Conservation (phyloP, 1,140 invertebrate species). For the Caenorhabditis inopinata region DNA sequence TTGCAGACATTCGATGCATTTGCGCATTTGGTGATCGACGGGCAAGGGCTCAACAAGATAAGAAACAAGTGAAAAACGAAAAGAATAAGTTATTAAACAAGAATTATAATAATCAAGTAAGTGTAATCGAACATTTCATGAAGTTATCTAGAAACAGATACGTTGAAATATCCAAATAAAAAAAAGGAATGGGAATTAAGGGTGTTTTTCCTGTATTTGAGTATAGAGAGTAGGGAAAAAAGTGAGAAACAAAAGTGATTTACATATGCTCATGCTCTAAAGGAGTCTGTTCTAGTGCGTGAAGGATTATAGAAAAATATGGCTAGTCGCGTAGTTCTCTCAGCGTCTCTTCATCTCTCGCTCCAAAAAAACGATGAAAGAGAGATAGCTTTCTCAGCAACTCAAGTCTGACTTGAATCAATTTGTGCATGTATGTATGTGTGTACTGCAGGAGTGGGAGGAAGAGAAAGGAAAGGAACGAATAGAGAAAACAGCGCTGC, state of each 20-base stretch:
- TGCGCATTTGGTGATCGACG: no score
- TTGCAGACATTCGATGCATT: no score
- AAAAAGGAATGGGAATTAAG: background rate
- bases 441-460: background rate
- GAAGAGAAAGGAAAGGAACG: background rate
- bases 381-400: slow-evolving; percentile 15
- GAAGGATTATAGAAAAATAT: slow-evolving; percentile 29
- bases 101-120: no score
- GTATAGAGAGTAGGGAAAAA: background rate
- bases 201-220: slow-evolving; percentile 5
- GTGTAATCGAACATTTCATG: background rate
- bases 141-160: background rate
- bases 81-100: no score
- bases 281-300: background rate
- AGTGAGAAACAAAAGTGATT: background rate
- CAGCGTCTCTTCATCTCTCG: slow-evolving; percentile 18
- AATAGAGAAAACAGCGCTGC: slow-evolving; percentile 16
- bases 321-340: slow-evolving; percentile 9
- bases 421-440: slow-evolving; percentile 6
- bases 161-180: background rate
- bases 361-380: slow-evolving; percentile 11
- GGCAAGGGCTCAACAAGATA: no score
- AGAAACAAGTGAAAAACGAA: no score
- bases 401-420: slow-evolving; percentile 25
- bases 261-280: slow-evolving; percentile 18